Conservation (phyloP, 2,797 vertebrate genomes). For the Pseudotriccus pelzelni region DNA sequence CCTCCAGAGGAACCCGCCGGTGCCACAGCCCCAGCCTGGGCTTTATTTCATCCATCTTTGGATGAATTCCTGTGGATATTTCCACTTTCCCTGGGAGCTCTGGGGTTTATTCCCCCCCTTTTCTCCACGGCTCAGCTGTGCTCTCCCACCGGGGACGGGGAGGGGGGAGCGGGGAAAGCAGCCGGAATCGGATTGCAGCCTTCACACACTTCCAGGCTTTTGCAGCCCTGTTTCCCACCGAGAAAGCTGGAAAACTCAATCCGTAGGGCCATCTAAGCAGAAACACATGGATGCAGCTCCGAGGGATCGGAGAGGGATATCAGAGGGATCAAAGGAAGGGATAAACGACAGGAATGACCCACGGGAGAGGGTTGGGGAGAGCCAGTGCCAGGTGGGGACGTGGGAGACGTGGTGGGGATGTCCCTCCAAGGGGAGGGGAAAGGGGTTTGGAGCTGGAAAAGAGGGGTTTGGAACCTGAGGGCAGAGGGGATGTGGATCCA, state of each 20-base stretch:
- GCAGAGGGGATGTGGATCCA: too few species aligned
- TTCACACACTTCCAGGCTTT: neutral
- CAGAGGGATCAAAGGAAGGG: neutral
- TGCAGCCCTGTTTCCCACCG: conserved; percentile 32
- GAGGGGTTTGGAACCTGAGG: neutral
- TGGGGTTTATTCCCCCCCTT: neutral
- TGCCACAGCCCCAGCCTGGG: neutral
- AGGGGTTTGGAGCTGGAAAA: neutral
- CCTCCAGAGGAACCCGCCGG: neutral
- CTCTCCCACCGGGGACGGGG: neutral
- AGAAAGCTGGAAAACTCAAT: neutral
- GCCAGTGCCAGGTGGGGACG: neutral
- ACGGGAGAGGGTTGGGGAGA: neutral
- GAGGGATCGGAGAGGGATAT: neutral
- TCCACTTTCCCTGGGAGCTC: conserved; percentile 6
- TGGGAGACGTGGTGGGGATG: neutral
- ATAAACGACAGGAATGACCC: neutral
- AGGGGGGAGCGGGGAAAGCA: neutral
- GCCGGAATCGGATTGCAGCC: conserved; percentile 1
- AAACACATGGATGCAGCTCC: conserved; percentile 8
- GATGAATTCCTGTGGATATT: neutral
- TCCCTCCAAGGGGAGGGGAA: neutral
- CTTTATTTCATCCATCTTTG: neutral
- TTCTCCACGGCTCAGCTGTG: neutral
- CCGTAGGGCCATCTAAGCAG: conserved; percentile 36